A percentile compares a stretch with the other conserved stretches of the same genome.
Evolutionary conservation across 2,797 vertebrate species (phyloP).

Genomic region (Gobionotothen gibberifrons): DNA sequence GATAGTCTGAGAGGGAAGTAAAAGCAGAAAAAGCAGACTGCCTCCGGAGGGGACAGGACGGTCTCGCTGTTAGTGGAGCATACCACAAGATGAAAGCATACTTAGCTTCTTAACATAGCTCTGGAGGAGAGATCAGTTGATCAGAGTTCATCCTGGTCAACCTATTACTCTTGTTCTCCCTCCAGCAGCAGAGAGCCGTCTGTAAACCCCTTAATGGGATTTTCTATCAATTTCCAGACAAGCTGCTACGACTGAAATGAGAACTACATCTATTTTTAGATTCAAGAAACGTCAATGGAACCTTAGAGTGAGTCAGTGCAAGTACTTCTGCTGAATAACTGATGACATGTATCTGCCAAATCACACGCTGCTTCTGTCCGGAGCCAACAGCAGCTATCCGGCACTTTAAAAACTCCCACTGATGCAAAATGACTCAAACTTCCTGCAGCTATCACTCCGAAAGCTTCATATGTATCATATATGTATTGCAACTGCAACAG

Average conservation of each 20-base stretch:
- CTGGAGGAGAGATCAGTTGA: conserved; percentile 36
- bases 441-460: conserved; percentile 9
- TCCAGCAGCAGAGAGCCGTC: background rate
- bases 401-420: conserved; percentile 40
- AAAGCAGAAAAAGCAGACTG: conserved; percentile 4
- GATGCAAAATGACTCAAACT: conserved; percentile 25
- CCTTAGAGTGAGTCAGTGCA: background rate
- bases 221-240: background rate
- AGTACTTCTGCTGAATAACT: background rate
- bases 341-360: conserved; percentile 2
- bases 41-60: conserved; percentile 20
- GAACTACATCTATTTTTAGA: background rate
- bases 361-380: background rate
- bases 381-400: background rate
- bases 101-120: conserved; percentile 38
- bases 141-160: conserved; percentile 17
- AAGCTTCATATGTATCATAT: rapidly evolving
- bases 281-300: background rate
- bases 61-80: conserved; percentile 10
- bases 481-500: background rate
- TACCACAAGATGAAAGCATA: conserved; percentile 44
- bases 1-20: background rate
- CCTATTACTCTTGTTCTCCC: background rate
- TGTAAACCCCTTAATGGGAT: background rate
- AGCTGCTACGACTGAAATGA: background rate